A percentile compares a stretch with the other conserved stretches of the same genome.
phyloP scores from a whole-genome alignment of 2,113 vertebrate genomes.

The Xerus inauris region DNA sequence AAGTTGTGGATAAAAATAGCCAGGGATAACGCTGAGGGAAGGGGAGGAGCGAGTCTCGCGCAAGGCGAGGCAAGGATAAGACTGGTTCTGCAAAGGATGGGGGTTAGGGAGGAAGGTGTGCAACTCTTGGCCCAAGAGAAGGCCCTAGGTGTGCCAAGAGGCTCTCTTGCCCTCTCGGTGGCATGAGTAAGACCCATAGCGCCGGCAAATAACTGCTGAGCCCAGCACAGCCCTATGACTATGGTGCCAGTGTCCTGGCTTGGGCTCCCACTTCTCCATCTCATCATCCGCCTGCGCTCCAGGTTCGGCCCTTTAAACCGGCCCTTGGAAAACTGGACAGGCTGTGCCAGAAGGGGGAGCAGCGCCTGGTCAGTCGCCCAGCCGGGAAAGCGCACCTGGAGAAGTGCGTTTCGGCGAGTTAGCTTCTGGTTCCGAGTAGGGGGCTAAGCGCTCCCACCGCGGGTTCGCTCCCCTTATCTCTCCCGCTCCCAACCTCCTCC shows the following conservation, averaged over 20 bases:
- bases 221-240: neutral
- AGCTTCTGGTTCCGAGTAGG: neutral
- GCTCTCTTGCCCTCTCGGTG: rapidly evolving
- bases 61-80: neutral
- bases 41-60: constrained; percentile 44
- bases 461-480: neutral
- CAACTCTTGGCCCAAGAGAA: neutral
- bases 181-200: rapidly evolving
- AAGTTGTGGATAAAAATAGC: constrained; percentile 74
- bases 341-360: neutral
- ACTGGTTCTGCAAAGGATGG: constrained; percentile 19
- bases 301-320: neutral
- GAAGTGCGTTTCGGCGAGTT: neutral
- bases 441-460: neutral
- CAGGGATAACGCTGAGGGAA: neutral
- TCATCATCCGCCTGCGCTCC: neutral
- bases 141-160: neutral
- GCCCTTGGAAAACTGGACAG: neutral
- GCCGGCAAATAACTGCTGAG: neutral
- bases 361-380: rapidly evolving
- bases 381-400: neutral
- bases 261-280: neutral
- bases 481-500: neutral
- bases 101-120: neutral
- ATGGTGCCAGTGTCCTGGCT: neutral